These are phyloP conservation scores for Drosophila willistoni DNA, from an alignment of 1,140 invertebrate genomes.

Conservation along the genomic window DNA sequence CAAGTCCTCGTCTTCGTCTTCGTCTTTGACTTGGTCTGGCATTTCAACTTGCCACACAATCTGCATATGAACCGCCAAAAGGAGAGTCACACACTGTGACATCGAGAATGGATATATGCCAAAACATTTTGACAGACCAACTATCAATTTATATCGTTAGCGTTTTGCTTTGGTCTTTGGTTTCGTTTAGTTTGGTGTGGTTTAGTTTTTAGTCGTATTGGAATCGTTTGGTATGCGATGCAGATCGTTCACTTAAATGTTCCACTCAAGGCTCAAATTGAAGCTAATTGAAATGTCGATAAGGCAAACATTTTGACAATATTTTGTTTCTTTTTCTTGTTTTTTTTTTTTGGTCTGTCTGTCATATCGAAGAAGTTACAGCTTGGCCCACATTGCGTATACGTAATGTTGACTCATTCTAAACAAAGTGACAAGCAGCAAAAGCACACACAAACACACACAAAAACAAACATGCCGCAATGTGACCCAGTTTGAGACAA, in stretches of 20 bases:
- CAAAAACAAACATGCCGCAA: slow-evolving; percentile 51
- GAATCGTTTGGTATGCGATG: neutral
- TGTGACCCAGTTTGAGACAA: slow-evolving; percentile 62
- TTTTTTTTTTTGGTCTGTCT: neutral
- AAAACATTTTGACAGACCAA: slow-evolving; percentile 74
- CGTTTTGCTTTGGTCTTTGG: slow-evolving; percentile 18
- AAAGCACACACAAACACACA: neutral
- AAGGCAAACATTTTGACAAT: slow-evolving; percentile 69
- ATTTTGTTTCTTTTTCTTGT: neutral
- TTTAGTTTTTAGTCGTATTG: too few relatives aligned
- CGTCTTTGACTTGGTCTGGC: slow-evolving; percentile 40
- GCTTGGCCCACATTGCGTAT: slow-evolving; percentile 72
- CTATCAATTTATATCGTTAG: slow-evolving; percentile 63
- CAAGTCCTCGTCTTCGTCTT: slow-evolving; percentile 21
- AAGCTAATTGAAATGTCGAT: slow-evolving; percentile 78
- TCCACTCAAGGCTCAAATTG: slow-evolving; percentile 53
- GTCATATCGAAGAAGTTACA: slow-evolving; percentile 59
- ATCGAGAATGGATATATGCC: slow-evolving; percentile 63
- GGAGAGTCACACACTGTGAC: slow-evolving; percentile 23
- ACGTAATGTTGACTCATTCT: slow-evolving; percentile 73
- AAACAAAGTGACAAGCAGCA: slow-evolving; percentile 25
- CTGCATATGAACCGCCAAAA: slow-evolving; percentile 56
- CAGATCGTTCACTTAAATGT: slow-evolving; percentile 35
- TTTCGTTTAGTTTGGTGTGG: slow-evolving; percentile 6
- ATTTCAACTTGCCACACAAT: slow-evolving; percentile 67